Evolutionary conservation across 1,140 invertebrate species (phyloP), one percentile per base, ranked within the genome.

Genomic region (Cephus cinctus): DNA sequence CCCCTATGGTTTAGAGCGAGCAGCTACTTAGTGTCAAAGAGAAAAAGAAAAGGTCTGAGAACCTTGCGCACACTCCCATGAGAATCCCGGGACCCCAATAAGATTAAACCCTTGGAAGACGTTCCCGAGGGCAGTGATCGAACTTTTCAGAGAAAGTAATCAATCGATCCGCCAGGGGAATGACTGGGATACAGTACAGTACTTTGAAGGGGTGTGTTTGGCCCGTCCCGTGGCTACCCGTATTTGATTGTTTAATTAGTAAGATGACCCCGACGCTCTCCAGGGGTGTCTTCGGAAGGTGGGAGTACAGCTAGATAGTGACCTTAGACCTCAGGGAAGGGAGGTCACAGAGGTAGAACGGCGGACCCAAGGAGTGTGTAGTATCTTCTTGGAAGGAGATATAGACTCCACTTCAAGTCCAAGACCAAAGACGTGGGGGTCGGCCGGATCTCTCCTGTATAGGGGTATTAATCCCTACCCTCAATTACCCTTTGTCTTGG

Each of bases 201-300:
- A 36, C 15, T 8, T 9, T 36, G 34, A 15, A 36, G 8, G 14
- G 34, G 3, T 15, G 8, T 14, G 9, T 12, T 30, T n/a, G n/a
- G 3, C 11, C 14, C 59, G 64, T 55, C 54, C 55, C 50, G 50
- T 57, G 54, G 58, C 56, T 57, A 54, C 73, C 73, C 73, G 73
- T 74, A 77, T 77, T 75, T 76, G 73, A 77, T 77, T 75, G 73
- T 75, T 77, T 75, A 76, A 76, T 77, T 76, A 77, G 73, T 71
- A 74, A 69, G 71, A 76, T 77, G 72, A 75, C 72, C 72, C 62
- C 59, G 22, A 59, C 58, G 51, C 52, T 59, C 65, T 66, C 53
- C 61, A 67, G 27, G 16, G 51, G 48, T 45, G 14, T 20, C 18
- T 18, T 41, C 18, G 39, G 39, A 14, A 20, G 20, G 20, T n/a